A percentile compares a stretch with the other conserved stretches of the same genome.
Evolutionary conservation across 2,888 invertebrate genomes (phyloP).

Genomic region (Matsumyia berberina): DNA sequence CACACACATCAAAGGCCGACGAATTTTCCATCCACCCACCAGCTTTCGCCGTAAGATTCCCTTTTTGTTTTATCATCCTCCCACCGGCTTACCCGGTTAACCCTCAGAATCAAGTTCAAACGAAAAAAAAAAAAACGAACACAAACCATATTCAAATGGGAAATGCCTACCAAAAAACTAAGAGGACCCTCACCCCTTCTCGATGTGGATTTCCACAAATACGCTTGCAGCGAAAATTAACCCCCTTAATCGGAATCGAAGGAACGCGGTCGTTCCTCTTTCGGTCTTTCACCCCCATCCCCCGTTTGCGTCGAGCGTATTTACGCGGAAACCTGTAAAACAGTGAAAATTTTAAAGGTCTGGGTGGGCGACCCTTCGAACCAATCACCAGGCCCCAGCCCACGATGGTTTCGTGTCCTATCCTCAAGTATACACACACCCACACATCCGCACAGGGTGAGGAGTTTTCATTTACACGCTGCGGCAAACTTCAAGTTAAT

Average conservation of each 20-base stretch:
- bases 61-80: constrained; percentile 33
- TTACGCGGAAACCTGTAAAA: constrained; percentile 20
- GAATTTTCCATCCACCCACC: constrained; percentile 13
- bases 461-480: constrained; percentile 73
- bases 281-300: constrained; percentile 29
- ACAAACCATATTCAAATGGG: constrained; percentile 23
- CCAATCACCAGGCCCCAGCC: constrained; percentile 62
- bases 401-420: constrained; percentile 42
- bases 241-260: constrained; percentile 67
- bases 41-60: constrained; percentile 12
- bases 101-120: constrained; percentile 41
- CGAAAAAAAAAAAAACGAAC: constrained; percentile 16
- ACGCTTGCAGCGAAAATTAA: constrained; percentile 70
- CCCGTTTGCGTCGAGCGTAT: background rate
- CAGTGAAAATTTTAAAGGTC: constrained; percentile 42
- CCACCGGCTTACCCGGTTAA: constrained; percentile 36
- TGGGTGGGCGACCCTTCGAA: constrained; percentile 62
- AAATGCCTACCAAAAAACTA: constrained; percentile 22
- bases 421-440: constrained; percentile 18
- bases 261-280: constrained; percentile 57
- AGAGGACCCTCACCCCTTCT: constrained; percentile 27
- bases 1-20: constrained; percentile 70
- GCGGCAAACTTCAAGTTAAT: constrained; percentile 75
- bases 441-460: constrained; percentile 49
- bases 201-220: constrained; percentile 27